Evolutionary conservation across 2,888 invertebrate genomes (phyloP).

Genomic region (Odontomyia ornata): DNA sequence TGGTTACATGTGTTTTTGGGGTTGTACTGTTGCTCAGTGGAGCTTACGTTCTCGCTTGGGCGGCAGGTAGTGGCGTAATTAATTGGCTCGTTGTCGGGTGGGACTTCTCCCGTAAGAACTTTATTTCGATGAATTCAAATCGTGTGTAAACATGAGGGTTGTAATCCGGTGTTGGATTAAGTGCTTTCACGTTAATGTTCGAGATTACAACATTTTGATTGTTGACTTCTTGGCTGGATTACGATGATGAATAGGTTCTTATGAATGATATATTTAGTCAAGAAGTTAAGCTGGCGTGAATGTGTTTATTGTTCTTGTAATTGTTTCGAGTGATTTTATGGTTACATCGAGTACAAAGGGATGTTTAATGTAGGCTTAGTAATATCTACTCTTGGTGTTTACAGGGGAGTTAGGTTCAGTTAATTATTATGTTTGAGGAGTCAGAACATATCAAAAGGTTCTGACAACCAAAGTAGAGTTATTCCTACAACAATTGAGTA

Average conservation of each 20-base stretch:
- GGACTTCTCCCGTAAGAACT: slow-evolving; percentile 23
- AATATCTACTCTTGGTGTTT: too few relatives aligned
- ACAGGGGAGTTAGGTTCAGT: too few relatives aligned
- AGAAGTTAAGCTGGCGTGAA: background rate
- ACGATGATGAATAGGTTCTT: slow-evolving; percentile 31
- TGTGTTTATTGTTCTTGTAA: slow-evolving; percentile 21
- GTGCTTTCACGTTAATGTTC: slow-evolving; percentile 41
- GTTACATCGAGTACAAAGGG: background rate
- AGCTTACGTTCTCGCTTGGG: background rate
- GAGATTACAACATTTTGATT: slow-evolving; percentile 42
- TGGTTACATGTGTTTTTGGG: slow-evolving; percentile 40
- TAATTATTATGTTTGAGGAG: too few relatives aligned
- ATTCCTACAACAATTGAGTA: too few relatives aligned
- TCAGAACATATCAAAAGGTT: too few relatives aligned
- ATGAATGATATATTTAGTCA: slow-evolving; percentile 34
- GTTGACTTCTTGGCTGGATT: slow-evolving; percentile 34
- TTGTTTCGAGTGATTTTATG: background rate
- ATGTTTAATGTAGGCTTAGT: too few relatives aligned
- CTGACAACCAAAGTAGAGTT: too few relatives aligned
- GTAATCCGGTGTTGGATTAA: slow-evolving; percentile 44
- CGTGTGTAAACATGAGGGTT: slow-evolving; percentile 25
- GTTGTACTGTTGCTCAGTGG: slow-evolving; percentile 18
- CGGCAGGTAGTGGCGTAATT: slow-evolving; percentile 12
- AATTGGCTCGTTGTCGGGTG: slow-evolving; percentile 21
- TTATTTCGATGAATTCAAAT: slow-evolving; percentile 44